A percentile compares a stretch with the other conserved stretches of the same genome.
Conservation (phyloP, 1,140 invertebrate genomes). For the Probaryconus sp. region DNA sequence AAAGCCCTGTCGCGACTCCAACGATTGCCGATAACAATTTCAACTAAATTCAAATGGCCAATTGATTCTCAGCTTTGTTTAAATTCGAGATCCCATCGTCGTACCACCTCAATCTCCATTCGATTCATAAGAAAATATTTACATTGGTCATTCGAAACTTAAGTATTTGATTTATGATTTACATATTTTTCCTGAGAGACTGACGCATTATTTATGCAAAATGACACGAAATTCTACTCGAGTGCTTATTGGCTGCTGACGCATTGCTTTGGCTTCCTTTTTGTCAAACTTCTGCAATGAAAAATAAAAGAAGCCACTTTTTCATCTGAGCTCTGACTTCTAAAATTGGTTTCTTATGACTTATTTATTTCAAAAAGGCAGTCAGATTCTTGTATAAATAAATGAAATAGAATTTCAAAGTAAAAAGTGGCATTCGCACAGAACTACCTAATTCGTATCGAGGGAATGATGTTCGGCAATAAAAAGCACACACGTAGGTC, state of each 20-base stretch:
- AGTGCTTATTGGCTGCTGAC: background rate
- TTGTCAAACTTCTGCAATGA: background rate
- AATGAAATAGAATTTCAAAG: slow-evolving; percentile 17
- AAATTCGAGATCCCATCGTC: slow-evolving; percentile 11
- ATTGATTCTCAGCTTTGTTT: slow-evolving; percentile 55
- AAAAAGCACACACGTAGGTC: slow-evolving; percentile 63
- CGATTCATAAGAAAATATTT: slow-evolving; percentile 3
- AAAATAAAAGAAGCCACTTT: no score
- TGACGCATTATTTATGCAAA: slow-evolving; percentile 1
- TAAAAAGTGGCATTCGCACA: slow-evolving; percentile 38
- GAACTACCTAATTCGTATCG: slow-evolving; percentile 48
- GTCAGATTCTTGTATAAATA: slow-evolving; percentile 10
- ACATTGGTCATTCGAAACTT: background rate
- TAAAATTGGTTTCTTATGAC: slow-evolving; percentile 8
- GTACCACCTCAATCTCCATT: slow-evolving; percentile 26
- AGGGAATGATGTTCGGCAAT: slow-evolving; percentile 48
- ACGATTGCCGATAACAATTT: slow-evolving; percentile 46
- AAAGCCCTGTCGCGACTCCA: slow-evolving; percentile 47
- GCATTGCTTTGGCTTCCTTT: background rate
- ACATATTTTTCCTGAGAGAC: background rate
- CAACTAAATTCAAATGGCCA: slow-evolving; percentile 12
- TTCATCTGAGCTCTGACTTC: no score
- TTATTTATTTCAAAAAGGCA: slow-evolving; percentile 3
- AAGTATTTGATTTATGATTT: background rate
- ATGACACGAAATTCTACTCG: slow-evolving; percentile 5